Percentiles rank a stretch among this genome's conserved stretches.
These are phyloP conservation scores for Mirza zaza DNA, from an alignment of 2,113 vertebrate genomes.

Conservation along the genomic window DNA sequence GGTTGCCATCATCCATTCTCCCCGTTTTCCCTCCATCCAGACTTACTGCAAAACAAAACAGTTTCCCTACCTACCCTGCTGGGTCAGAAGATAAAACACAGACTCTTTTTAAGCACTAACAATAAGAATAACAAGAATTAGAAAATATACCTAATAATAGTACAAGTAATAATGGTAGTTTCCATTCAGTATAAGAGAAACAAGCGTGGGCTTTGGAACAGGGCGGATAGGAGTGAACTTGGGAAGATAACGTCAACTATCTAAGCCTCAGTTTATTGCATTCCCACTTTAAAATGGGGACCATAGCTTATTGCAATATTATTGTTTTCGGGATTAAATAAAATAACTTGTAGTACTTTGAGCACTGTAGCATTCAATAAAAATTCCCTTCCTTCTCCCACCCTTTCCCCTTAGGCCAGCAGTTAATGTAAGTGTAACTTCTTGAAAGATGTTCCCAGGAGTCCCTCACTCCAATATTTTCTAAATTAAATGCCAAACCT, in stretches of 20 bases:
- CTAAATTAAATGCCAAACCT: constrained; percentile 12
- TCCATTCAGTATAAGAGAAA: neutral
- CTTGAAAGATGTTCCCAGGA: neutral
- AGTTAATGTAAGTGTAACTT: neutral
- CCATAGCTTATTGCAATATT: neutral
- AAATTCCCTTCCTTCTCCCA: neutral
- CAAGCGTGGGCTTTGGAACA: neutral
- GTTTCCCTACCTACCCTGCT: neutral
- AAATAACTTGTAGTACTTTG: neutral
- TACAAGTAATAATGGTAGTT: neutral
- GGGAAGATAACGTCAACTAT: neutral
- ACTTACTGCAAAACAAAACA: neutral
- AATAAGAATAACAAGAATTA: neutral
- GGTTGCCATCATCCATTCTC: neutral
- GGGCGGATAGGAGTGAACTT: neutral
- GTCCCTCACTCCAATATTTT: neutral
- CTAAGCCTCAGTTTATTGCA: neutral
- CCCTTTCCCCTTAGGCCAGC: neutral
- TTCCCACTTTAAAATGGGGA: neutral
- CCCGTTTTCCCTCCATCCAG: neutral
- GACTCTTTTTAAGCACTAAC: neutral
- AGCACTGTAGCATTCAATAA: neutral
- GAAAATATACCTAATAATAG: neutral
- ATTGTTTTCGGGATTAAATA: neutral
- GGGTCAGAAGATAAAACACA: neutral